Conservation (phyloP, 2,113 vertebrate genomes). For the Bothrops jararaca region DNA sequence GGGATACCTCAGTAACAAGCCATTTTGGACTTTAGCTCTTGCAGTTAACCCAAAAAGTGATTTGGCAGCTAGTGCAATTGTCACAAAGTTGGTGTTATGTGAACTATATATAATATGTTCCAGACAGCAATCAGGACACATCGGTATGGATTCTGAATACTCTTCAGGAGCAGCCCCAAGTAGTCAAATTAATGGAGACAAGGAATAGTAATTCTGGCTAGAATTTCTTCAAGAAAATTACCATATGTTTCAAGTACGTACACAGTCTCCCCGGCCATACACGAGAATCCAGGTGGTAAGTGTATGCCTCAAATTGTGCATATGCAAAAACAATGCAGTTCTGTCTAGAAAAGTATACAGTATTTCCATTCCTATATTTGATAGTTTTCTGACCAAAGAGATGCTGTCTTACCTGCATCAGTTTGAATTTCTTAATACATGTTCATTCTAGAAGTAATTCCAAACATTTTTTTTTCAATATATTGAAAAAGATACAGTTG, state of each 20-base stretch:
- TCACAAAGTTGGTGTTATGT: neutral
- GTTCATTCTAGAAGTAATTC: neutral
- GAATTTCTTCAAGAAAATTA: neutral
- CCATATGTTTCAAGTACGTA: neutral
- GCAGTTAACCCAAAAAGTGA: neutral
- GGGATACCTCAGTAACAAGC: neutral
- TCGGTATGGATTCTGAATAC: neutral
- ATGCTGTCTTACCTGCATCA: neutral
- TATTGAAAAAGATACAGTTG: neutral
- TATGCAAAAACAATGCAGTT: neutral
- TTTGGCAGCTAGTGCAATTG: neutral
- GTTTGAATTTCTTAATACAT: neutral
- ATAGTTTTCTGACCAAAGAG: neutral
- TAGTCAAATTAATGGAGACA: neutral
- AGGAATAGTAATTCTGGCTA: neutral
- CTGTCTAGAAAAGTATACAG: neutral
- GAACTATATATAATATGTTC: neutral
- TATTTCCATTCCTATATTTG: neutral
- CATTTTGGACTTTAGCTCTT: neutral
- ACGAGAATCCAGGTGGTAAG: neutral
- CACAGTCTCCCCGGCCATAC: neutral
- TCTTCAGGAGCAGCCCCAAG: neutral
- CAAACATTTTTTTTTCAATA: neutral
- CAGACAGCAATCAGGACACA: neutral
- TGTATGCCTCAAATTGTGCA: neutral